Percentiles rank a stretch among this genome's conserved stretches.
Conservation (phyloP, 2,888 invertebrate genomes). For the Caenorhabditis macrosperma region DNA sequence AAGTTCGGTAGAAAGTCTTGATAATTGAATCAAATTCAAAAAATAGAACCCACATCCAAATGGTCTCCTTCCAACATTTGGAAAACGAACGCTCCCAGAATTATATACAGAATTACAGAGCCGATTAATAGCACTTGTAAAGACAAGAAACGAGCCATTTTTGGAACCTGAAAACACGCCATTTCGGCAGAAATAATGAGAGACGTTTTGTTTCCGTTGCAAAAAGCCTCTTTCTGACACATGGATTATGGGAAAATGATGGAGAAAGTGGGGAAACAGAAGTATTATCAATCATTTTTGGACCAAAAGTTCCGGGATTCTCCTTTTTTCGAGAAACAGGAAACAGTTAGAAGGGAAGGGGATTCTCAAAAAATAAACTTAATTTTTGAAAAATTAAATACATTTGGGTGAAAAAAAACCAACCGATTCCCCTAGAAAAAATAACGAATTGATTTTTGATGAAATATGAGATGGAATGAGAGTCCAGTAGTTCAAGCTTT, state of each 20-base stretch:
- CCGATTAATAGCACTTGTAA: conserved; percentile 74
- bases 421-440: background rate
- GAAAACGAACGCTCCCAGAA: conserved; percentile 72
- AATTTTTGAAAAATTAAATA: too few species aligned
- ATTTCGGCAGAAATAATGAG: conserved; percentile 11
- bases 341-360: conserved; percentile 8
- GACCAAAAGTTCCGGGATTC: too few species aligned
- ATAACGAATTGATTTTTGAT: conserved; percentile 23
- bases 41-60: conserved; percentile 54
- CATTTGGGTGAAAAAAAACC: conserved; percentile 1
- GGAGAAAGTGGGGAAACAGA: background rate
- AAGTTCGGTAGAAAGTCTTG: too few species aligned
- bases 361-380: too few species aligned
- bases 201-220: too few species aligned
- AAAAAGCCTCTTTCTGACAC: too few species aligned
- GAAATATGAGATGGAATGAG: conserved; percentile 44
- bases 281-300: conserved; percentile 16
- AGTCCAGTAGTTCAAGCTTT: too few species aligned
- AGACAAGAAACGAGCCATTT: conserved; percentile 71
- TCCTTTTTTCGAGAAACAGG: too few species aligned
- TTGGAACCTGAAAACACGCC: conserved; percentile 18
- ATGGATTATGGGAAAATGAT: background rate
- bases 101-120: conserved; percentile 72
- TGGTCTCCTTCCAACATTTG: conserved; percentile 66
- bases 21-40: too few species aligned